Conservation (phyloP, 2,113 vertebrate species). For the Thinocorus orbignyianus region DNA sequence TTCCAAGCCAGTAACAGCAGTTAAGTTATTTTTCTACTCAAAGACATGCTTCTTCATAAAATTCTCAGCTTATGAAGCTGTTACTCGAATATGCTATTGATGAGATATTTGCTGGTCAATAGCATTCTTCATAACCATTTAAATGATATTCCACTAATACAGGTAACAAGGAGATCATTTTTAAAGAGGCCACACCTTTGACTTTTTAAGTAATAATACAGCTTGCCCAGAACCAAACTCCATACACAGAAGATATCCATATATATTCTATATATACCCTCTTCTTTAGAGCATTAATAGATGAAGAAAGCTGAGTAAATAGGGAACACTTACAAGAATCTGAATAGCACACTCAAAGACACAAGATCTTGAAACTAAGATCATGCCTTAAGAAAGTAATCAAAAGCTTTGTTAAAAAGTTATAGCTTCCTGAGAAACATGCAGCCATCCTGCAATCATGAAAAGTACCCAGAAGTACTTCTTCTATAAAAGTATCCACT, state of each 20-base stretch:
- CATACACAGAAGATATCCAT: neutral
- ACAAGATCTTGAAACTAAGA: conserved; percentile 63
- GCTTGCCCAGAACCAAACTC: neutral
- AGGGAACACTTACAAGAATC: conserved; percentile 24
- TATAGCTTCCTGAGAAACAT: neutral
- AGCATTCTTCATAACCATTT: neutral
- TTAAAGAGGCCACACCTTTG: neutral
- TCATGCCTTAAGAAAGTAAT: conserved; percentile 63
- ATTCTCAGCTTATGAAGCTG: neutral
- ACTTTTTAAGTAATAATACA: conserved; percentile 4
- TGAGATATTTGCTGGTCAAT: neutral
- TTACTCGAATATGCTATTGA: neutral
- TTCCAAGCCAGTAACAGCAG: neutral
- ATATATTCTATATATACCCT: neutral
- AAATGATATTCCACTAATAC: neutral
- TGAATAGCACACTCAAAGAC: conserved; percentile 51
- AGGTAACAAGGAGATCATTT: neutral
- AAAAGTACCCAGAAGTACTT: neutral
- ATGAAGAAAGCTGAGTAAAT: conserved; percentile 13
- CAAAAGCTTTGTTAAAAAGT: conserved; percentile 50
- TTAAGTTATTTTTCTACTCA: neutral
- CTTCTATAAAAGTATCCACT: neutral
- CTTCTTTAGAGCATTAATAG: neutral
- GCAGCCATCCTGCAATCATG: neutral
- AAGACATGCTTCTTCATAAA: neutral